phyloP scores from a whole-genome alignment of 1,140 invertebrate genomes.

The Zaprionus lachaisei region DNA sequence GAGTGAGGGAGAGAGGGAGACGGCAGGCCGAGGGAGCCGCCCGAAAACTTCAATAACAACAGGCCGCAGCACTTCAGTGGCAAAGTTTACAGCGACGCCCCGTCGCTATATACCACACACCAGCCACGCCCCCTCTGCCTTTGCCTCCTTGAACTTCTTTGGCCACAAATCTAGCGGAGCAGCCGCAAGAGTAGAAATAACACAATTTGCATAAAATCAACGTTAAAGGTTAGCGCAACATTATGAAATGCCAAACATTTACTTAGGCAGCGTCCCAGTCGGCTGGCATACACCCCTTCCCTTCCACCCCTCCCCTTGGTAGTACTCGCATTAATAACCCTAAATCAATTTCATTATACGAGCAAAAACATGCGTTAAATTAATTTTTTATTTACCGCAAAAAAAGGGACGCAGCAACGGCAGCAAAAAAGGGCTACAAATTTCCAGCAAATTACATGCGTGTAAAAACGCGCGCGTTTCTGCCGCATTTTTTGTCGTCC shows the following conservation, averaged over 20 bases:
- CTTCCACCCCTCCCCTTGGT: not conserved
- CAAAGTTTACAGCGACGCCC: conserved; percentile 71
- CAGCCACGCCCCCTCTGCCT: conserved; percentile 56
- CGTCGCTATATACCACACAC: conserved; percentile 56
- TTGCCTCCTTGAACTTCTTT: not conserved
- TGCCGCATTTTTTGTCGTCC: conserved; percentile 36
- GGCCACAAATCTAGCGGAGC: conserved; percentile 6
- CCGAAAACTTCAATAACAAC: conserved; percentile 80
- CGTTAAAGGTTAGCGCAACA: conserved; percentile 81
- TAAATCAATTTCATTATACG: conserved; percentile 83
- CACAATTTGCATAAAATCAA: conserved; percentile 84
- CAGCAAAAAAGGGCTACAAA: conserved; percentile 59
- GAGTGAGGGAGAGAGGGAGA: not conserved
- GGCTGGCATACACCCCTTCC: not conserved
- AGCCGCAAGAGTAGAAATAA: conserved; percentile 55
- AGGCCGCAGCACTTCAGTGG: conserved; percentile 53
- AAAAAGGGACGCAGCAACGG: conserved; percentile 36
- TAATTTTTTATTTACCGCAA: conserved; percentile 78
- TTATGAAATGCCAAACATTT: conserved; percentile 80
- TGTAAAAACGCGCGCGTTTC: conserved; percentile 64
- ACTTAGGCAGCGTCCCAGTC: conserved; percentile 61
- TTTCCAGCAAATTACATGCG: conserved; percentile 75
- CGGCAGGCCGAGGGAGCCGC: conserved; percentile 26
- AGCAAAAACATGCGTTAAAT: conserved; percentile 81
- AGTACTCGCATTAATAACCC: conserved; percentile 79